Base-by-base conservation (phyloP, 2,113 vertebrate genomes). In the Prietella phreatophila region DNA sequence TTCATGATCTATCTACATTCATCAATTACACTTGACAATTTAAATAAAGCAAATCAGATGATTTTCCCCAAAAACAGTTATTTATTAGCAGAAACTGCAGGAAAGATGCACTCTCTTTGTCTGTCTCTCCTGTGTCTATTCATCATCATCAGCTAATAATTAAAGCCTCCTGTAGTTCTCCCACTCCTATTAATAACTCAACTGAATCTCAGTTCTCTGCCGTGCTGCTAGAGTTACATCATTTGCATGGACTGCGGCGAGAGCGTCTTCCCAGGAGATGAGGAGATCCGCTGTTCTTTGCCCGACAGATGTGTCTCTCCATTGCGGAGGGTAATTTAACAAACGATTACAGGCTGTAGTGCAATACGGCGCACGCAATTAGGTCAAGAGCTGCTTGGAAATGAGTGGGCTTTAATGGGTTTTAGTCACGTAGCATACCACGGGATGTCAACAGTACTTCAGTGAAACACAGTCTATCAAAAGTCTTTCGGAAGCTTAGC, bases 121-220 rank as follows among this genome's bases (percentile, higher is more conserved):
- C 50, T 55, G 14, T 50, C 85, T 76, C 10, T 33, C 89, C 82
- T 86, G 89, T 91, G 90, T 92, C 87, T 86, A 94, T 94, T 94
- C 91, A 83, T 94, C 92, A 94, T 93, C 92, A 92, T 94, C 93
- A 93, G 93, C 90, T 92, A 92, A 94, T 94, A 94, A 94, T 95
- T 94, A 92, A 93, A 91, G 30, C 73, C 89, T 91, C 87, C 91
- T 87, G 88, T 87, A 82, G 89, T 76, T 76, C 56, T 47, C 67
- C 55, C 20, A 27, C 55, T 88, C 15, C 47, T 55, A 69, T 79
- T 73, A 63, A 88, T 86, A 90, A 82, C 65, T 53, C 22, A 25
- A 69, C 47, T 30, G 36, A 87, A 60, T 39, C 91, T 90, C 67
- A 71, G 63, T 87, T 61, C 84, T 88, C 83, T 90, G 79, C 61